Evolutionary conservation across 2,888 invertebrate genomes (phyloP).

Genomic region (Tromatobia lineatoria): DNA sequence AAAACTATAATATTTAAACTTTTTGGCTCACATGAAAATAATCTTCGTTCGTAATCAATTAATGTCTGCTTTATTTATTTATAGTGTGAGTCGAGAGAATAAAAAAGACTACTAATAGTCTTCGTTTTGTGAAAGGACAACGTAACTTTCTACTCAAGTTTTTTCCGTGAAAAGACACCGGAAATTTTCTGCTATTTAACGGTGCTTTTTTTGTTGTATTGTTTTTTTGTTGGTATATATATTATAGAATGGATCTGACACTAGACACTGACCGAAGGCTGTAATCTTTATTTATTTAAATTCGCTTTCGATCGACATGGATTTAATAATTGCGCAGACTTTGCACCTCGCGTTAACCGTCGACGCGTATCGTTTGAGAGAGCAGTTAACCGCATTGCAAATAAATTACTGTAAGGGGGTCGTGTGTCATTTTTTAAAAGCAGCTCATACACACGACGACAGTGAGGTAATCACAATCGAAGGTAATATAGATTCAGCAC

Average conservation of each 20-base stretch:
- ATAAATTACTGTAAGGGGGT: slow-evolving; percentile 9
- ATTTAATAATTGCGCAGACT: not conserved
- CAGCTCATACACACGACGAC: slow-evolving; percentile 22
- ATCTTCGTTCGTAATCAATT: not conserved
- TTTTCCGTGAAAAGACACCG: slow-evolving; percentile 3
- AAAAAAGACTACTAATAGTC: not conserved
- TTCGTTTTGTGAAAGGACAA: slow-evolving; percentile 10
- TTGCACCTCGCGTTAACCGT: not conserved
- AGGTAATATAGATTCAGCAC: slow-evolving; percentile 75
- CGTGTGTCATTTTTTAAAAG: too few relatives aligned
- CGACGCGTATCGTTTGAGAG: not conserved
- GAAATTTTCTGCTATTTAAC: not conserved
- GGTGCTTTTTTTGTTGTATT: not conserved
- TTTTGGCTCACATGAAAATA: not conserved
- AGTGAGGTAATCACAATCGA: slow-evolving; percentile 57
- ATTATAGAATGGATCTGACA: not conserved
- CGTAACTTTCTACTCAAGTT: slow-evolving; percentile 16
- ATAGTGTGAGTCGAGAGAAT: not conserved
- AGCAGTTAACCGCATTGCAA: slow-evolving; percentile 8
- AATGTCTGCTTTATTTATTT: not conserved
- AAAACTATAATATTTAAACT: not conserved
- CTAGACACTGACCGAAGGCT: not conserved
- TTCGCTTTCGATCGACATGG: not conserved
- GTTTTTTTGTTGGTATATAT: not conserved
- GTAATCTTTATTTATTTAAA: not conserved